These are phyloP conservation scores for Notothenia coriiceps DNA, from an alignment of 2,113 vertebrate species.

Conservation along the genomic window DNA sequence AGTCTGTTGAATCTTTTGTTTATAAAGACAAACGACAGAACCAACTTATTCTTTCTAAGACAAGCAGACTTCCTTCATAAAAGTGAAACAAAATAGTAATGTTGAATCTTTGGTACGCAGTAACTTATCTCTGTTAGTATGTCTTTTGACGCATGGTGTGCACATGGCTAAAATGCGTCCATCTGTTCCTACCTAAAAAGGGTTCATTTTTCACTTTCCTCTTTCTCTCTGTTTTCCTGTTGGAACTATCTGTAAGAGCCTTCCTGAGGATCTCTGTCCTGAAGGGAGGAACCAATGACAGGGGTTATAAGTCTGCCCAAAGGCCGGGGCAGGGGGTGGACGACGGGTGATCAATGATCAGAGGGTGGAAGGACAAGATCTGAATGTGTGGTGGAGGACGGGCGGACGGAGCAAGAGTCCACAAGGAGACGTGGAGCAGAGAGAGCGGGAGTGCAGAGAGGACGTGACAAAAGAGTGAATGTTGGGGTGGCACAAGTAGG, in stretches of 20 bases:
- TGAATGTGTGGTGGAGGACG: constrained; percentile 5
- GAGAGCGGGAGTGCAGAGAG: background rate
- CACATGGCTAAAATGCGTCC: constrained; percentile 1
- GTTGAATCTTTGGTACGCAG: too few relatives aligned
- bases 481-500: background rate
- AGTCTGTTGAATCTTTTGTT: too few relatives aligned
- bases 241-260: constrained; percentile 33
- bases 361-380: constrained; percentile 37
- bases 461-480: background rate
- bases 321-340: background rate
- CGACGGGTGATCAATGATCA: constrained; percentile 1
- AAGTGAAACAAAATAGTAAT: too few relatives aligned
- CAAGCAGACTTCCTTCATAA: too few relatives aligned
- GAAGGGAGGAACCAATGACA: constrained; percentile 6
- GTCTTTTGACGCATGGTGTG: background rate
- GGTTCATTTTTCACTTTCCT: constrained; percentile 5
- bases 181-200: constrained; percentile 12
- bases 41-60: too few relatives aligned
- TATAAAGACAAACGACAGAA: too few relatives aligned
- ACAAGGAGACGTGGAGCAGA: background rate
- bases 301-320: constrained; percentile 5
- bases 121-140: background rate
- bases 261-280: constrained; percentile 65
- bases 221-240: constrained; percentile 42
- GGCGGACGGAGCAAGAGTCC: constrained; percentile 3